A percentile compares a stretch with the other conserved stretches of the same genome.
These are phyloP conservation scores for Protobothrops flavoviridis DNA, from an alignment of 2,113 vertebrate genomes.

Conservation along the genomic window DNA sequence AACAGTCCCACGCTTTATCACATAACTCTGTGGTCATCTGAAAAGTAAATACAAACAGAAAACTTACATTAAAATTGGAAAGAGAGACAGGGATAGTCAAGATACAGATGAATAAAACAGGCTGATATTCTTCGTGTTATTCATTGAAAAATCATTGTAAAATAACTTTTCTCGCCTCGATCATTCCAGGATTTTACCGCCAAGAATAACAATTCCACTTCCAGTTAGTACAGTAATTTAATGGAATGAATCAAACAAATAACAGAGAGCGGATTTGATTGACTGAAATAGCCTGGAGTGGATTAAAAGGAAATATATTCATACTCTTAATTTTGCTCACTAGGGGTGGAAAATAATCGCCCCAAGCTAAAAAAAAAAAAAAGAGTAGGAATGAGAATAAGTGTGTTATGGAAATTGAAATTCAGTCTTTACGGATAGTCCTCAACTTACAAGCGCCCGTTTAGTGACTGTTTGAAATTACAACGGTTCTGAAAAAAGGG, in stretches of 20 bases:
- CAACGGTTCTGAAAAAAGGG: no score
- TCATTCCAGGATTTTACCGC: not conserved
- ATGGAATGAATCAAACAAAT: not conserved
- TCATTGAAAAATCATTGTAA: not conserved
- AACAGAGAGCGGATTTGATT: not conserved
- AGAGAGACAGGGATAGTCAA: not conserved
- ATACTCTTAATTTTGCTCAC: not conserved
- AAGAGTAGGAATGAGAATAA: not conserved
- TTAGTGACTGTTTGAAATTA: no score
- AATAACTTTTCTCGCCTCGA: not conserved
- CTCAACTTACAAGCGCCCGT: no score
- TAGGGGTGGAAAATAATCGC: not conserved
- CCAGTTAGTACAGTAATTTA: not conserved
- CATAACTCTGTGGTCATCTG: conserved; percentile 64
- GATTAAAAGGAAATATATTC: not conserved
- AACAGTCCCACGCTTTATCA: conserved; percentile 64
- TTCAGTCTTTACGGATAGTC: no score
- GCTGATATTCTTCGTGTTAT: not conserved
- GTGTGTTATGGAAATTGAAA: not conserved
- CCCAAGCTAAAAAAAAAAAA: not conserved
- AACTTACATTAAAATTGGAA: conserved; percentile 3
- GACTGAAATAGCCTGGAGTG: no score
- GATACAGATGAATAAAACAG: not conserved
- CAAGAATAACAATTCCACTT: not conserved
- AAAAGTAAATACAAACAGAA: conserved; percentile 35